Percentiles rank a stretch among this genome's conserved stretches.
These are phyloP conservation scores for Callopanchax toddi DNA, from an alignment of 2,113 vertebrate species.

Conservation along the genomic window DNA sequence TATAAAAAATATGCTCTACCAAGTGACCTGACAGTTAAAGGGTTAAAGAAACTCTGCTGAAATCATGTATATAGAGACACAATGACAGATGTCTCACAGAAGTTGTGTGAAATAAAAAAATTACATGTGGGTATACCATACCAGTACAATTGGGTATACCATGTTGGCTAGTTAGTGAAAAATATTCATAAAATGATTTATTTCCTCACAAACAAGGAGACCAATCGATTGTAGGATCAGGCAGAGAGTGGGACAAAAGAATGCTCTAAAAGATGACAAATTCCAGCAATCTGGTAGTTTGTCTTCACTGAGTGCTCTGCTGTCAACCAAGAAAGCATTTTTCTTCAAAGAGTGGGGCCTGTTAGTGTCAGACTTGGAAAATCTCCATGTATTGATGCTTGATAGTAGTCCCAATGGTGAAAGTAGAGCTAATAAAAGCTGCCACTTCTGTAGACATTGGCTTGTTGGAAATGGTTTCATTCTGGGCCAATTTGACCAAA, in stretches of 20 bases:
- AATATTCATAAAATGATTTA: not conserved
- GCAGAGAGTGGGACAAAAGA: not conserved
- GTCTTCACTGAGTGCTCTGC: not conserved
- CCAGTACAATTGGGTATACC: too few species aligned
- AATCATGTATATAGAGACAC: too few species aligned
- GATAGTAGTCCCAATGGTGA: not conserved
- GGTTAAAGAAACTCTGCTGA: too few species aligned
- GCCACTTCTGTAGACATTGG: not conserved
- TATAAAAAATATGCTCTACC: too few species aligned
- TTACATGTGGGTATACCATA: too few species aligned
- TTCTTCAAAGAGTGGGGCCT: not conserved
- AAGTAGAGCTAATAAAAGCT: not conserved
- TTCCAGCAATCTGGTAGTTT: not conserved
- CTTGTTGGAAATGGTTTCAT: not conserved
- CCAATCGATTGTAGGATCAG: not conserved
- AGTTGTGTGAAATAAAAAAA: too few species aligned
- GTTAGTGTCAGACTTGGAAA: not conserved
- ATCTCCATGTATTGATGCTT: not conserved
- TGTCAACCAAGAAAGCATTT: not conserved
- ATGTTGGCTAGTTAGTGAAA: not conserved
- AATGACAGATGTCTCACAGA: too few species aligned
- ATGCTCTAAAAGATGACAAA: not conserved
- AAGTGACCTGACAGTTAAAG: too few species aligned
- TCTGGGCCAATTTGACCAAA: not conserved
- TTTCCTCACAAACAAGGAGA: not conserved